Evolutionary conservation across 2,888 invertebrate species (phyloP).

Genomic region (Leptinotarsa tumamoca): DNA sequence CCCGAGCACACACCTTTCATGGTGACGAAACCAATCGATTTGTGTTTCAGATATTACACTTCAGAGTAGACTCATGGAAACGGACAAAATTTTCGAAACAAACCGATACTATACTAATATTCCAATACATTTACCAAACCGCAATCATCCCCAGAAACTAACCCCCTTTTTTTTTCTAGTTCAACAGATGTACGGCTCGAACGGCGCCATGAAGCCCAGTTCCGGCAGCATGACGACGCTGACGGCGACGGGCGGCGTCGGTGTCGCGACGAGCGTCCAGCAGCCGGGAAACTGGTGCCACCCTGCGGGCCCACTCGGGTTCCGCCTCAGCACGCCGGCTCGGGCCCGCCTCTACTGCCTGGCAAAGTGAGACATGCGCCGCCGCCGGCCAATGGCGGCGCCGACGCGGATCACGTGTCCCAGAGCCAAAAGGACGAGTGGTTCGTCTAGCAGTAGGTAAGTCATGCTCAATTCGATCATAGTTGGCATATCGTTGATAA

Average conservation of each 20-base stretch:
- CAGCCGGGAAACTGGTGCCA: slow-evolving; percentile 94
- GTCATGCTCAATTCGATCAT: slow-evolving; percentile 46
- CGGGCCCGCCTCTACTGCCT: slow-evolving; percentile 81
- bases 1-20: no score
- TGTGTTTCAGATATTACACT: no score
- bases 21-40: no score
- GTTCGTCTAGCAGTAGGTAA: slow-evolving; percentile 83
- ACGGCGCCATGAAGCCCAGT: slow-evolving; percentile 75
- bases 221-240: slow-evolving; percentile 71
- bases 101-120: no score
- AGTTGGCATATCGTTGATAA: no score
- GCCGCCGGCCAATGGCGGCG: slow-evolving; percentile 58
- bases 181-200: slow-evolving; percentile 81
- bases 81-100: no score
- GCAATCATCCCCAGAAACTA: neutral
- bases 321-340: slow-evolving; percentile 71
- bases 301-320: slow-evolving; percentile 85
- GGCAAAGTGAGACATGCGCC: slow-evolving; percentile 72
- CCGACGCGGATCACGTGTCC: slow-evolving; percentile 69
- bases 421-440: slow-evolving; percentile 89
- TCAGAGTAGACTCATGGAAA: no score
- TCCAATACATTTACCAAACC: no score
- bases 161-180: slow-evolving; percentile 68
- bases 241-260: slow-evolving; percentile 62
- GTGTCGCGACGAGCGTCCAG: slow-evolving; percentile 69